Evolutionary conservation across 2,113 vertebrate genomes (phyloP).

Genomic region (Arizona elegans): DNA sequence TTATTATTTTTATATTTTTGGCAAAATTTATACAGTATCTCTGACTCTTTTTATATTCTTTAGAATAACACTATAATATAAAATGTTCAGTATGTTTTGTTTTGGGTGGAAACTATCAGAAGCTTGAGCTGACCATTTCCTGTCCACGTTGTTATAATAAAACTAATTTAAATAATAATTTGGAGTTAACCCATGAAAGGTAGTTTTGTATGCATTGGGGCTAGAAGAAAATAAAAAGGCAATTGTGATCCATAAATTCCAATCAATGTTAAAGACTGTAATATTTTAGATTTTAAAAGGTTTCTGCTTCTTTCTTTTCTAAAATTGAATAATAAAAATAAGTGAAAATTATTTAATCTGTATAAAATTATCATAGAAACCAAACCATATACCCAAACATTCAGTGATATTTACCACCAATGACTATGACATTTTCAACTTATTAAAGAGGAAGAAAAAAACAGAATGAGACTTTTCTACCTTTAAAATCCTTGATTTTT

Average conservation of each 20-base stretch:
- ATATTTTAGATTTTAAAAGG: background rate
- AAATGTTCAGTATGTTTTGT: background rate
- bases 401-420: slow-evolving; percentile 58
- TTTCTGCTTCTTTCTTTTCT: background rate
- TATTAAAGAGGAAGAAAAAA: slow-evolving; percentile 55
- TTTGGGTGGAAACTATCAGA: background rate
- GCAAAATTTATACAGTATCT: background rate
- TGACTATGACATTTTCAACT: slow-evolving; percentile 55
- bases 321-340: background rate
- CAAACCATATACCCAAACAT: slow-evolving; percentile 29
- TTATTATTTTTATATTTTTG: background rate
- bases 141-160: background rate
- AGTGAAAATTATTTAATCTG: slow-evolving; percentile 4
- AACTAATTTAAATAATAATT: background rate
- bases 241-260: background rate
- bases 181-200: background rate
- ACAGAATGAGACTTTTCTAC: slow-evolving; percentile 25
- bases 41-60: background rate
- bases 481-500: slow-evolving; percentile 31
- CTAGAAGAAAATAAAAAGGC: background rate
- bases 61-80: background rate
- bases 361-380: slow-evolving; percentile 40
- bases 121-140: background rate
- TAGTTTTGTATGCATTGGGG: background rate
- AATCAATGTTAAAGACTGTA: background rate